phyloP scores from a whole-genome alignment of 2,888 invertebrate species.

The Machimus atricapillus region DNA sequence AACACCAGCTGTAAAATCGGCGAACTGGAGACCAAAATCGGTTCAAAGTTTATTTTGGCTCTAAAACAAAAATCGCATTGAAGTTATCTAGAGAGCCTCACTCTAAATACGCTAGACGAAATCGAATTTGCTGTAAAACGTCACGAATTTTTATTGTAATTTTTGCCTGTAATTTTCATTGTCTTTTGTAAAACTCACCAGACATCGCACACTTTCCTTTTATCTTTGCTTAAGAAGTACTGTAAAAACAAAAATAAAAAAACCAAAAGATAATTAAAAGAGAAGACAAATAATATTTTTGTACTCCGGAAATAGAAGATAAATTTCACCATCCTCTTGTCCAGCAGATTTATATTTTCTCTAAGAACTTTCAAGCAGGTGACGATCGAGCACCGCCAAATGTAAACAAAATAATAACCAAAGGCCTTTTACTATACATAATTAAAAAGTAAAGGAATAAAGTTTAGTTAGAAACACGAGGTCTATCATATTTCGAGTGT shows the following conservation, averaged over 20 bases:
- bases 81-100: not conserved
- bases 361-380: not conserved
- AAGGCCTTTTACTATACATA: slow-evolving; percentile 47
- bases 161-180: not conserved
- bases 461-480: slow-evolving; percentile 22
- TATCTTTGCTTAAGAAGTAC: not conserved
- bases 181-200: not conserved
- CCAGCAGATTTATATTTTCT: slow-evolving; percentile 21
- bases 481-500: slow-evolving; percentile 23
- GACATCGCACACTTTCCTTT: not conserved
- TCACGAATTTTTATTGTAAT: not conserved
- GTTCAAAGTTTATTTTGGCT: not conserved
- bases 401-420: slow-evolving; percentile 39
- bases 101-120: not conserved
- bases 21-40: not conserved
- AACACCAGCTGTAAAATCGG: not conserved
- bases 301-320: slow-evolving; percentile 7
- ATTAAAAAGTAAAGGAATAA: slow-evolving; percentile 34
- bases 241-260: not conserved
- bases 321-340: not conserved
- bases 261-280: not conserved
- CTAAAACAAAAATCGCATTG: not conserved
- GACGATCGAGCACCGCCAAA: not conserved
- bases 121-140: not conserved
- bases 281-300: not conserved